Base-by-base conservation (phyloP, 2,113 vertebrate genomes). In the Ptyas mucosa region DNA sequence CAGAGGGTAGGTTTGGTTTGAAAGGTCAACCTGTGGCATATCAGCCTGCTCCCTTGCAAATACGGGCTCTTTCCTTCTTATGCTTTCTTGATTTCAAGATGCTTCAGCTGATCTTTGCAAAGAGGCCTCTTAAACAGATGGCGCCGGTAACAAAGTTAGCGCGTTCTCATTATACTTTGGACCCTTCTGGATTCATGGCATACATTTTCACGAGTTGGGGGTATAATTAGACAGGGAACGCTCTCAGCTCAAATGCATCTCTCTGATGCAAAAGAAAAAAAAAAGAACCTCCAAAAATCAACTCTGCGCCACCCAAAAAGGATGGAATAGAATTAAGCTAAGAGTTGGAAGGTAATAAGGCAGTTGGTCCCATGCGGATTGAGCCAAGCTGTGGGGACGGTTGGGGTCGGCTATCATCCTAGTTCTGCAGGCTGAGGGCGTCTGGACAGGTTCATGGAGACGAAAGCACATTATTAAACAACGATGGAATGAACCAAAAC, bases 301-400 rank as follows among this genome's bases (percentile, higher is more conserved):
- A 8, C 15, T 39, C n/a, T 39, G n/a, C 2, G 0, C n/a, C 69
- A 39, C 34, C 34, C 34, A 39, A 39, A 43, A 43, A 39, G 15
- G n/a, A 9, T 9, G n/a, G 69, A 75, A 75, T 15, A 15, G 69
- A 75, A 75, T 2, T 46, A 18, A 75, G 64, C 5, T 34, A 34
- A 0, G 1, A 34, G 64, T 34, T 75, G 69, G n/a, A 39, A 39
- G 7, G 7, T 8, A 39, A 8, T 39, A 20, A 81, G 2, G 34
- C 7, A 1, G 18, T 21, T 39, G 20, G 75, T 21, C 75, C 75
- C 18, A 0, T 8, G 34, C 0, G 3, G 34, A 1, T 1, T 61
- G 69, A 81, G 8, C 75, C 75, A 81, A 39, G 75, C 8, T 8
- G 7, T 1, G 8, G 69, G n/a, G 69, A 75, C 2, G 2, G n/a